These are phyloP conservation scores for Nemotelus nigrinus DNA, from an alignment of 2,888 invertebrate species.

Conservation along the genomic window DNA sequence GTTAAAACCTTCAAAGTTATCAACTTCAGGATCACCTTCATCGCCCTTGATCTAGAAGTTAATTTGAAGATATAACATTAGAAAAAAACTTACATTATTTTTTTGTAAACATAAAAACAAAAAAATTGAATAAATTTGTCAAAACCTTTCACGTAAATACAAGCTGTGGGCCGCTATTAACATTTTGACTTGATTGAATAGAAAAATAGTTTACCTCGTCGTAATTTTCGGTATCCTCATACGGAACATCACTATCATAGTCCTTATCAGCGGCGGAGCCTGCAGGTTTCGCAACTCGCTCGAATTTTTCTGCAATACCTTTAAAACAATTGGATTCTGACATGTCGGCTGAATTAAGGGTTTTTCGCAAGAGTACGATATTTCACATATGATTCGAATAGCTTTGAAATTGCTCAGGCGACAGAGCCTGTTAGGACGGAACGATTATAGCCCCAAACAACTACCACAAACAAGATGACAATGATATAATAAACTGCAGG, in stretches of 20 bases:
- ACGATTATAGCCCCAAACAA: too few species aligned
- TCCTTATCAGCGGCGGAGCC: constrained; percentile 63
- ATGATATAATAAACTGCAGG: too few species aligned
- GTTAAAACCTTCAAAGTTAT: constrained; percentile 63
- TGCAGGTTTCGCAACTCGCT: not conserved
- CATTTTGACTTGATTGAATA: not conserved
- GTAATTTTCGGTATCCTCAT: constrained; percentile 68
- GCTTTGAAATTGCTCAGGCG: too few species aligned
- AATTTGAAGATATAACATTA: not conserved
- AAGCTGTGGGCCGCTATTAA: not conserved
- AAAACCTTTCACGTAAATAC: too few species aligned
- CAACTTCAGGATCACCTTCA: constrained; percentile 52
- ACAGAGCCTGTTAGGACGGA: too few species aligned
- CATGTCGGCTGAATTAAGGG: too few species aligned
- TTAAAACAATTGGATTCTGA: too few species aligned
- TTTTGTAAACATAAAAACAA: constrained; percentile 4
- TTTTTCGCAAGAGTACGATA: too few species aligned
- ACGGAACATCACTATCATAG: constrained; percentile 66
- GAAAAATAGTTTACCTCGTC: constrained; percentile 63
- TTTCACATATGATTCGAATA: too few species aligned
- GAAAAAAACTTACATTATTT: constrained; percentile 15
- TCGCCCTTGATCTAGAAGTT: constrained; percentile 52
- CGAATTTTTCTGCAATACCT: too few species aligned
- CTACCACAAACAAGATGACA: too few species aligned
- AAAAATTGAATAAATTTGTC: not conserved